Evolutionary conservation across 2,113 vertebrate species (phyloP).

Genomic region (Mirza zaza): DNA sequence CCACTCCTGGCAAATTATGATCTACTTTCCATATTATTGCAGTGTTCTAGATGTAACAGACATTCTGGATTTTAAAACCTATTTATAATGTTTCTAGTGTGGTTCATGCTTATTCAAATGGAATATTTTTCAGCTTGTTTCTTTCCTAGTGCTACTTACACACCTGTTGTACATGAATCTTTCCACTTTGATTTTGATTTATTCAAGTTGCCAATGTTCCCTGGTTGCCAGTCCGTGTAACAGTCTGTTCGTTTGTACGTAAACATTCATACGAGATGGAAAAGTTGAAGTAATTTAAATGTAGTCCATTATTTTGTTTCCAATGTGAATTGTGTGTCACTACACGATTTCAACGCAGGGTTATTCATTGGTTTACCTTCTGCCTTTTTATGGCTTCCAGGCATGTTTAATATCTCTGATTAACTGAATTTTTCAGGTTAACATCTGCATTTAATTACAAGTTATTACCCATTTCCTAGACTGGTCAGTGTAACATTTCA

Average conservation of each 20-base stretch:
- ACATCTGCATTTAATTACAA: slow-evolving; percentile 83
- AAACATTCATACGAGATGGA: slow-evolving; percentile 73
- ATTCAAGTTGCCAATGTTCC: slow-evolving; percentile 33
- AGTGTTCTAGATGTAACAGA: background rate
- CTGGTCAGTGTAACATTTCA: slow-evolving; percentile 78
- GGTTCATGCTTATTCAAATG: slow-evolving; percentile 24
- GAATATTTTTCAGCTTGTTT: slow-evolving; percentile 49
- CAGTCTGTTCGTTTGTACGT: slow-evolving; percentile 54
- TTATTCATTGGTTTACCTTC: slow-evolving; percentile 62
- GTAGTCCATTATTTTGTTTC: slow-evolving; percentile 43
- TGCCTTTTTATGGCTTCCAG: slow-evolving; percentile 66
- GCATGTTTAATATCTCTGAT: slow-evolving; percentile 73
- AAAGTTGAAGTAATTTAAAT: slow-evolving; percentile 63
- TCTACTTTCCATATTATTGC: background rate
- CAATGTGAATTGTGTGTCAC: slow-evolving; percentile 47
- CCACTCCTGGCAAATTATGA: background rate
- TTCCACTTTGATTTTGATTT: slow-evolving; percentile 69
- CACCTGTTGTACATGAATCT: slow-evolving; percentile 42
- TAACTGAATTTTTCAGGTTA: slow-evolving; percentile 76
- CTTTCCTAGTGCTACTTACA: background rate
- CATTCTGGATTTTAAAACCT: slow-evolving; percentile 5
- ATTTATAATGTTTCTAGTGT: slow-evolving; percentile 33
- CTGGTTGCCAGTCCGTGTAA: slow-evolving; percentile 56
- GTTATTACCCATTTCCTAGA: slow-evolving; percentile 81
- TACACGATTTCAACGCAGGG: background rate